phyloP scores from a whole-genome alignment of 2,797 vertebrate genomes.

The Oreortyx pictus region DNA sequence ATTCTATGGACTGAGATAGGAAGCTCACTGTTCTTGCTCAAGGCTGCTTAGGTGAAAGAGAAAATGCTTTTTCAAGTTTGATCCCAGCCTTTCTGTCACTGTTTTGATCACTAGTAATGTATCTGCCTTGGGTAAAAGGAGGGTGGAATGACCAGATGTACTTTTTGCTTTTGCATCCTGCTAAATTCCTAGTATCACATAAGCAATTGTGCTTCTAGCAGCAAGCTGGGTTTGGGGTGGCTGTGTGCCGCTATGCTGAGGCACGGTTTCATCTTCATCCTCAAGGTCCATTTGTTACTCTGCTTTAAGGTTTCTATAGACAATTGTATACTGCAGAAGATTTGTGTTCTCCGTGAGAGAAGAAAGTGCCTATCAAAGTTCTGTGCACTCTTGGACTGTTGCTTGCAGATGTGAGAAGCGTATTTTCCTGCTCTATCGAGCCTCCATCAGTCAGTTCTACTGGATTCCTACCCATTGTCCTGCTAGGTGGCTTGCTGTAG shows the following conservation, averaged over 20 bases:
- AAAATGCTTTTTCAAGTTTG: background rate
- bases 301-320: background rate
- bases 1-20: background rate
- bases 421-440: background rate
- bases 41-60: background rate
- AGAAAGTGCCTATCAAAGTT: background rate
- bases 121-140: background rate
- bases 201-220: background rate
- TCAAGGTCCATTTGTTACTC: background rate
- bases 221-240: accelerated
- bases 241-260: accelerated
- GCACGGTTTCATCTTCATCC: background rate
- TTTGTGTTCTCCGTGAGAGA: background rate
- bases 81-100: accelerated
- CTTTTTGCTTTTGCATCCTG: background rate
- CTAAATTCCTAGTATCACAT: background rate
- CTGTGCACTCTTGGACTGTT: background rate
- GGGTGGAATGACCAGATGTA: background rate
- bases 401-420: background rate
- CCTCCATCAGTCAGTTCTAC: background rate
- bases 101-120: background rate
- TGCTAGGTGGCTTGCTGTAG: background rate
- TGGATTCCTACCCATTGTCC: background rate
- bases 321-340: background rate
- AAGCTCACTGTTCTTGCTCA: background rate